A percentile compares a stretch with the other conserved stretches of the same genome.
Conservation (phyloP, 2,113 vertebrate genomes). For the Rhizomys pruinosus region DNA sequence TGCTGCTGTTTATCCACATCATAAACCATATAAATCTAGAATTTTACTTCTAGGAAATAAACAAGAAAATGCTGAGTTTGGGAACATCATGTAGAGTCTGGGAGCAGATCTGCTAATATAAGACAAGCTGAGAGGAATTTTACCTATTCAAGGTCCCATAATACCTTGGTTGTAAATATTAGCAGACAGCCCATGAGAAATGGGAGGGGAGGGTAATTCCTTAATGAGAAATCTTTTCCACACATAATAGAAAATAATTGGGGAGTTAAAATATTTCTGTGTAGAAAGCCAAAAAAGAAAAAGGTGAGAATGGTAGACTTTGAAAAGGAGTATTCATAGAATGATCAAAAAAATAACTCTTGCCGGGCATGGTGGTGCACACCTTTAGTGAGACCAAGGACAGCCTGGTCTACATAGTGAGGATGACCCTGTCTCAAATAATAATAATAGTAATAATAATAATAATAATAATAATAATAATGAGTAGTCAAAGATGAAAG, state of each 20-base stretch:
- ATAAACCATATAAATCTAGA: background rate
- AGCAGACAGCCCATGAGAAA: background rate
- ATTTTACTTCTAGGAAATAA: background rate
- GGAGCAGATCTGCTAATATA: background rate
- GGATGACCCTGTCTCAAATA: too few species aligned
- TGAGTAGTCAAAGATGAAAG: background rate
- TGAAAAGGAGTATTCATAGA: background rate
- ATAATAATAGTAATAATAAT: too few species aligned
- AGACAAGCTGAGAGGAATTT: conserved; percentile 2
- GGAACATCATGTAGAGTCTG: background rate
- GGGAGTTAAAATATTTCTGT: background rate
- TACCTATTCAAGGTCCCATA: background rate
- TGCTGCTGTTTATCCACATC: background rate
- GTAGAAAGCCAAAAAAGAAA: background rate
- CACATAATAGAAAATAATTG: conserved; percentile 20
- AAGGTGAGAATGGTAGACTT: background rate
- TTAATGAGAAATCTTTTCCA: background rate
- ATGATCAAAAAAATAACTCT: background rate
- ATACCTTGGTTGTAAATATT: background rate
- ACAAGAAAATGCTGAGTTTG: background rate
- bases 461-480: too few species aligned
- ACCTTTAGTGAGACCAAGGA: too few species aligned
- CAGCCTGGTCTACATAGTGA: too few species aligned
- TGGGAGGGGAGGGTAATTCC: background rate
- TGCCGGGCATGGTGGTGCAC: background rate